phyloP scores from a whole-genome alignment of 2,888 invertebrate genomes.

The Perizoma affinitatum region DNA sequence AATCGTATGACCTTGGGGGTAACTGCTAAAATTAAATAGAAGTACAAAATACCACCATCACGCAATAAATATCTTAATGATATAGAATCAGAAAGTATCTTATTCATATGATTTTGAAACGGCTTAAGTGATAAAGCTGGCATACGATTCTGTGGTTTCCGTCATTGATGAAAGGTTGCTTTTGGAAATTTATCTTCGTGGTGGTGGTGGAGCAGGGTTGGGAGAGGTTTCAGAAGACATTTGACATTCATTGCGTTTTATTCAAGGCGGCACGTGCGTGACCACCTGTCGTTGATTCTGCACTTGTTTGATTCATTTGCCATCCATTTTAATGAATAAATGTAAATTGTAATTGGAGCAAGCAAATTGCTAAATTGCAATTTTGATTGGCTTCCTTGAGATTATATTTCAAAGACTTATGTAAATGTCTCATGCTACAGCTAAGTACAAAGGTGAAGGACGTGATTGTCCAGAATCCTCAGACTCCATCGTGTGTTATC shows the following conservation, averaged over 20 bases:
- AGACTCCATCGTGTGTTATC: neutral
- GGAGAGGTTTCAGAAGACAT: conserved; percentile 51
- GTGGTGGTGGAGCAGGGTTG: conserved; percentile 40
- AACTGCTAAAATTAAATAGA: conserved; percentile 67
- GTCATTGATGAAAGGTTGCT: conserved; percentile 49
- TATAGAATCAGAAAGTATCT: conserved; percentile 83
- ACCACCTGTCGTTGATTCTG: conserved; percentile 80
- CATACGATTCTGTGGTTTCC: conserved; percentile 54
- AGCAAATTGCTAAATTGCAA: conserved; percentile 9
- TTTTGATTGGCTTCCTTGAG: conserved; percentile 20
- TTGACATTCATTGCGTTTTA: conserved; percentile 83
- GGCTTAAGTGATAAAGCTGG: conserved; percentile 50
- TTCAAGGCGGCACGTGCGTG: conserved; percentile 76
- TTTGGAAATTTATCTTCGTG: conserved; percentile 34
- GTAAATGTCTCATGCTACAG: too few species aligned
- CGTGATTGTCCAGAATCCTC: neutral
- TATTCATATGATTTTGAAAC: conserved; percentile 48
- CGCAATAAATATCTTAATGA: conserved; percentile 83
- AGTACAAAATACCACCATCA: conserved; percentile 45
- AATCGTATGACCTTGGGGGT: conserved; percentile 56
- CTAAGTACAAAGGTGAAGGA: too few species aligned
- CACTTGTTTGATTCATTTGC: conserved; percentile 56
- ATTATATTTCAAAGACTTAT: neutral
- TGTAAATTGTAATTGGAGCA: conserved; percentile 42
- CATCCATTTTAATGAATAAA: conserved; percentile 50